phyloP scores from a whole-genome alignment of 2,888 invertebrate species.

The Andrena bucephala region DNA sequence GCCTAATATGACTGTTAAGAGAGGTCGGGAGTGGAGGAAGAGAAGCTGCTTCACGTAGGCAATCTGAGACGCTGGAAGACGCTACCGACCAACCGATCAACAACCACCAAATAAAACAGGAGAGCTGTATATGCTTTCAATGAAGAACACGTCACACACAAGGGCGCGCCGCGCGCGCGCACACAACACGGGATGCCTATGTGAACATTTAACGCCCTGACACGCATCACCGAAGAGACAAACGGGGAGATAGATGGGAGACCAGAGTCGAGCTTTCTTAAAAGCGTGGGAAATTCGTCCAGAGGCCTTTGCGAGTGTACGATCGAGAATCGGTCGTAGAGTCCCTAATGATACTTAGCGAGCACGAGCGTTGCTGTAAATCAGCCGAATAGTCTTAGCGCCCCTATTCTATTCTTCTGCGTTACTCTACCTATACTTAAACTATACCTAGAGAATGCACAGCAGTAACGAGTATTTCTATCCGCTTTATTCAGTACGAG shows the following conservation, averaged over 20 bases:
- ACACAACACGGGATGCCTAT: not conserved
- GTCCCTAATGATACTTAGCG: slow-evolving; percentile 2
- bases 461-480: slow-evolving; percentile 56
- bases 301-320: slow-evolving; percentile 27
- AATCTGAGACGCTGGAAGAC: slow-evolving; percentile 32
- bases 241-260: not conserved
- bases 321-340: slow-evolving; percentile 21
- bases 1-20: slow-evolving; percentile 73
- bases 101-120: not conserved
- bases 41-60: not conserved
- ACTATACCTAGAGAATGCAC: slow-evolving; percentile 53
- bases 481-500: slow-evolving; percentile 64
- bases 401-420: not conserved
- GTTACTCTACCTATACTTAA: slow-evolving; percentile 18
- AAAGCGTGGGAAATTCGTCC: slow-evolving; percentile 2
- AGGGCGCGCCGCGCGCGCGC: too few relatives aligned
- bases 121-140: not conserved
- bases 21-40: slow-evolving; percentile 31
- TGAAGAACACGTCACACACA: not conserved
- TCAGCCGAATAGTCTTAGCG: not conserved
- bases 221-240: not conserved
- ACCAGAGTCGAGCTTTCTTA: not conserved
- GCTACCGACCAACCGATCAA: slow-evolving; percentile 29
- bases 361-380: slow-evolving; percentile 4
- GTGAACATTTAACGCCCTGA: not conserved